phyloP scores from a whole-genome alignment of 2,113 vertebrate species.

The Gymnobelideus leadbeateri region DNA sequence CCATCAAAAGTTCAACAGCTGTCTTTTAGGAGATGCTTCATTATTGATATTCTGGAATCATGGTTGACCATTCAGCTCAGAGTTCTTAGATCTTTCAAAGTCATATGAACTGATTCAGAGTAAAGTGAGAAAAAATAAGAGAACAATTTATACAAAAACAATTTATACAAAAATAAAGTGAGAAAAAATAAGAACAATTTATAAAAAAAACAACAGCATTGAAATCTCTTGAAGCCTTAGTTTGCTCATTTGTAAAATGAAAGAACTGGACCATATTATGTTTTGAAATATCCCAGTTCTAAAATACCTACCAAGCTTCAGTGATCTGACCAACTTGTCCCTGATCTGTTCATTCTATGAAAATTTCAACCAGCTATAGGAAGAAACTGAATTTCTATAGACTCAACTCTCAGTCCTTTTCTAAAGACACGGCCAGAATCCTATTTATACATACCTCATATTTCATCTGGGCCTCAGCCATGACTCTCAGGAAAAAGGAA shows the following conservation, averaged over 20 bases:
- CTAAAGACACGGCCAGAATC: background rate
- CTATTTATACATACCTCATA: background rate
- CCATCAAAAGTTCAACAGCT: background rate
- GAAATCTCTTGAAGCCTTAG: background rate
- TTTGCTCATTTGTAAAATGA: background rate
- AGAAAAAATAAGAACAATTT: background rate
- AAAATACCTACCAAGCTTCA: background rate
- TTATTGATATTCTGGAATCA: background rate
- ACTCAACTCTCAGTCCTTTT: background rate
- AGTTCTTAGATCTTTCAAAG: background rate
- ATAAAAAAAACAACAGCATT: background rate
- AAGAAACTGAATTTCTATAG: background rate
- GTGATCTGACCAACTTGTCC: background rate
- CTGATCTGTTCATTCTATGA: background rate
- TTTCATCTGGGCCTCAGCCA: slow-evolving; percentile 2
- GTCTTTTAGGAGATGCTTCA: background rate
- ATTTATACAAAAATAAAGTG: background rate
- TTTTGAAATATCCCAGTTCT: background rate
- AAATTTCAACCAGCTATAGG: background rate
- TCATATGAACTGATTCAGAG: background rate
- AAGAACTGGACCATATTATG: background rate
- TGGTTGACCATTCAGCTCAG: background rate
- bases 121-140: background rate
- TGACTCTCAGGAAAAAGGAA: background rate
- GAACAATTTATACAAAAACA: background rate